Conservation (phyloP, 2,113 vertebrate genomes). For the Cinclus mexicanus region DNA sequence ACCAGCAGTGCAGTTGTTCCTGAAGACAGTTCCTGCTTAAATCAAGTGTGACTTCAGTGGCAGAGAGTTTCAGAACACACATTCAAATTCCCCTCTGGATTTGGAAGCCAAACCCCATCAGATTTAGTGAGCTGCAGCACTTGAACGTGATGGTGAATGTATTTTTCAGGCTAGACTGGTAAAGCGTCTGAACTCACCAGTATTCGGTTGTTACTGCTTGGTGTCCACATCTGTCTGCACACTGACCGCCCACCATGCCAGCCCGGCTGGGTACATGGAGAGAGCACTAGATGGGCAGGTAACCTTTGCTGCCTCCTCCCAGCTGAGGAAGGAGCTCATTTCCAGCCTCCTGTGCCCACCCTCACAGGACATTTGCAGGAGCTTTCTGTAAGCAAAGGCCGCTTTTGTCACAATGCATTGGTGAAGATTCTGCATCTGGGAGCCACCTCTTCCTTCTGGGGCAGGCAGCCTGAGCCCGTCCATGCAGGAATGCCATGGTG, state of each 20-base stretch:
- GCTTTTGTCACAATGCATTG: accelerated
- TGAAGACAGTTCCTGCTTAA: background rate
- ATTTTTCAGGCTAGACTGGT: background rate
- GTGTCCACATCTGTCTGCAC: background rate
- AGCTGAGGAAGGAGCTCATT: background rate
- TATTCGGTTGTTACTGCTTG: background rate
- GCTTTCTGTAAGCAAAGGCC: background rate
- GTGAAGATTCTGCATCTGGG: background rate
- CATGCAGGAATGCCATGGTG: accelerated
- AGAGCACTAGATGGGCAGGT: accelerated
- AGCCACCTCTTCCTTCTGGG: background rate
- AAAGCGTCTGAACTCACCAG: background rate
- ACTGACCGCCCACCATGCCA: background rate
- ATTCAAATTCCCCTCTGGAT: background rate
- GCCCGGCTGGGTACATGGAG: background rate
- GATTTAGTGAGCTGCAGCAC: background rate
- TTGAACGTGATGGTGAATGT: background rate
- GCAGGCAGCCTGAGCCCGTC: background rate
- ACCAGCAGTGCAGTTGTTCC: background rate
- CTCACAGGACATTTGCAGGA: accelerated
- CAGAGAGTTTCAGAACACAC: background rate
- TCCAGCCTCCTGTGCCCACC: background rate
- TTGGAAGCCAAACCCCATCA: background rate
- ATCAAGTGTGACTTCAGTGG: background rate
- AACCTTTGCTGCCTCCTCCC: background rate